phyloP scores from a whole-genome alignment of 2,797 vertebrate genomes.

The Gallirallus australis region DNA sequence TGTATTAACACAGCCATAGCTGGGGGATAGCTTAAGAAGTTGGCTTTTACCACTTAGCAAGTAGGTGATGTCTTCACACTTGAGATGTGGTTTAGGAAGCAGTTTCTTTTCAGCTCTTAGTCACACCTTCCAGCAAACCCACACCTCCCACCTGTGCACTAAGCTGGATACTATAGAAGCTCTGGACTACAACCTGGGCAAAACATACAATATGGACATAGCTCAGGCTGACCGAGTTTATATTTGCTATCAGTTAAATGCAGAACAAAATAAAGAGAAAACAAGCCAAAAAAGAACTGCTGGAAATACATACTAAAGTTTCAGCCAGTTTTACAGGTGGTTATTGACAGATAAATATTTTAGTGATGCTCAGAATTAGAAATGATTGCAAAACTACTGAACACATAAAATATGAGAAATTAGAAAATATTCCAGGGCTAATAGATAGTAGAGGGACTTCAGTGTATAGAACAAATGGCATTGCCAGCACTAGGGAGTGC shows the following conservation, averaged over 20 bases:
- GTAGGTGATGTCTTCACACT: conserved; percentile 19
- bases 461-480: background rate
- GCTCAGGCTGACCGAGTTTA: background rate
- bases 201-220: background rate
- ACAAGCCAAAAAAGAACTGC: background rate
- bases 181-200: too few relatives aligned
- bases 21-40: background rate
- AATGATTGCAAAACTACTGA: background rate
- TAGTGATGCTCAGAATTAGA: background rate
- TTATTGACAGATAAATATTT: background rate
- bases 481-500: background rate
- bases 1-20: background rate
- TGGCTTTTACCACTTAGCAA: background rate
- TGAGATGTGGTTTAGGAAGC: conserved; percentile 18
- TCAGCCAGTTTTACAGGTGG: background rate
- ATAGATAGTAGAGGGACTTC: background rate
- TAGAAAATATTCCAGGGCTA: background rate
- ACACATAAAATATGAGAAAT: background rate
- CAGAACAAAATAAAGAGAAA: background rate
- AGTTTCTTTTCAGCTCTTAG: background rate
- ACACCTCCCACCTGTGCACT: background rate
- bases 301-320: background rate
- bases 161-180: background rate
- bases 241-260: background rate
- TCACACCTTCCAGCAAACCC: background rate